phyloP scores from a whole-genome alignment of 2,797 vertebrate species.

The Muscicapa striata region DNA sequence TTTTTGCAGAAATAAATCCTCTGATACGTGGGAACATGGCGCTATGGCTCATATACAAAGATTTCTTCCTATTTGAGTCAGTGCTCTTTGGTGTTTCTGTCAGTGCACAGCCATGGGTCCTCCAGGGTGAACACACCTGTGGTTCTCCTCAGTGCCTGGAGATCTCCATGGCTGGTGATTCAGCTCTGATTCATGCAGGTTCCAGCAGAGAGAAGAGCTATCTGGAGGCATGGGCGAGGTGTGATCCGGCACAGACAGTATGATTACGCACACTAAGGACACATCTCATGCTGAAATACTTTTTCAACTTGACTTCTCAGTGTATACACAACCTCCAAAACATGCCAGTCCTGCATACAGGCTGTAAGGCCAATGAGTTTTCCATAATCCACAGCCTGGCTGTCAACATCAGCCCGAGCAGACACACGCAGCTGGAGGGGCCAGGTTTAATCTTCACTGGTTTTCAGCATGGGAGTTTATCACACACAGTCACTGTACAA shows the following conservation, averaged over 20 bases:
- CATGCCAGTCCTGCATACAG: background rate
- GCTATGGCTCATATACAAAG: background rate
- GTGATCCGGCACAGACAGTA: background rate
- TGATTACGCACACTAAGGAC: background rate
- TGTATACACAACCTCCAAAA: background rate
- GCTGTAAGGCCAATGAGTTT: background rate
- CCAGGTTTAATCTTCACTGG: background rate
- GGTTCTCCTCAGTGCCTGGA: background rate
- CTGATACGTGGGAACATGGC: background rate
- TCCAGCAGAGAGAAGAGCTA: background rate
- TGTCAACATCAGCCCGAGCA: background rate
- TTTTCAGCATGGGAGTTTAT: background rate
- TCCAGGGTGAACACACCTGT: fast-evolving
- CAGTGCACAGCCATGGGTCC: background rate
- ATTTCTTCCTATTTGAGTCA: background rate
- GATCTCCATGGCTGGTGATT: background rate
- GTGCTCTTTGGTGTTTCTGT: background rate
- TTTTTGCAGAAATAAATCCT: background rate
- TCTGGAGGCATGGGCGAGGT: background rate
- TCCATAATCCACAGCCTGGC: background rate
- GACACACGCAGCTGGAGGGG: background rate
- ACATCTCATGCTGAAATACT: background rate
- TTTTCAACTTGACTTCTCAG: background rate
- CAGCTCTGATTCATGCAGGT: background rate
- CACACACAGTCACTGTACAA: background rate